phyloP scores from a whole-genome alignment of 2,113 vertebrate species.

The Pterocles burchelli region DNA sequence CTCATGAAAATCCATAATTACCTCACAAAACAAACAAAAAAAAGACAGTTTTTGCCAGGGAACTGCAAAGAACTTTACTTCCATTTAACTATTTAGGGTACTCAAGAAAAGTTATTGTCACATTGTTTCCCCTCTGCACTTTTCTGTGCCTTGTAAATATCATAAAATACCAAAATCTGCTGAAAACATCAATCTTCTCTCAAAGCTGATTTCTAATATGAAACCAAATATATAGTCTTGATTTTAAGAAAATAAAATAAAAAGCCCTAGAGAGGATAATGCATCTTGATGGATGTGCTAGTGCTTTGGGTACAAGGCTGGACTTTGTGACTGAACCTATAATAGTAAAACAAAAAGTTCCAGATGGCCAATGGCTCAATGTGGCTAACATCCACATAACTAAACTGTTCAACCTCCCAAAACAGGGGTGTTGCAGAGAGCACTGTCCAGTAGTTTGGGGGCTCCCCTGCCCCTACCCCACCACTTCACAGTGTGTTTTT shows the following conservation, averaged over 20 bases:
- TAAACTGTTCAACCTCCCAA: background rate
- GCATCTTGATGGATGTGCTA: background rate
- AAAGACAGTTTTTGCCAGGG: constrained; percentile 2
- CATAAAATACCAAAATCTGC: background rate
- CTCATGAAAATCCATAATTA: constrained; percentile 69
- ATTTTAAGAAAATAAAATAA: constrained; percentile 27
- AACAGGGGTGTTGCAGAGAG: background rate
- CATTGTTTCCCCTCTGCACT: background rate
- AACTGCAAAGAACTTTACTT: constrained; percentile 7
- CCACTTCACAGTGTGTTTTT: background rate
- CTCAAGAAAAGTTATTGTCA: background rate
- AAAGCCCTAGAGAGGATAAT: background rate
- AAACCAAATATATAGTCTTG: background rate
- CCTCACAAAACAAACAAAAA: constrained; percentile 34
- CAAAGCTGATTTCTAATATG: background rate
- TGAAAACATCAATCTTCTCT: constrained; percentile 16
- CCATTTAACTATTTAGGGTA: background rate
- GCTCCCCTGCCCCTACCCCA: no score
- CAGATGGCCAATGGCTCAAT: background rate
- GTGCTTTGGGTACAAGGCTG: background rate
- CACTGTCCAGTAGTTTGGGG: background rate
- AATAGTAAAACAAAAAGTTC: background rate
- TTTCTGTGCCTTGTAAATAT: background rate
- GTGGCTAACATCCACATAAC: background rate
- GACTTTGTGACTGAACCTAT: background rate